These are phyloP conservation scores for Entomobrya multifasciata DNA, from an alignment of 2,888 invertebrate genomes.

Conservation along the genomic window DNA sequence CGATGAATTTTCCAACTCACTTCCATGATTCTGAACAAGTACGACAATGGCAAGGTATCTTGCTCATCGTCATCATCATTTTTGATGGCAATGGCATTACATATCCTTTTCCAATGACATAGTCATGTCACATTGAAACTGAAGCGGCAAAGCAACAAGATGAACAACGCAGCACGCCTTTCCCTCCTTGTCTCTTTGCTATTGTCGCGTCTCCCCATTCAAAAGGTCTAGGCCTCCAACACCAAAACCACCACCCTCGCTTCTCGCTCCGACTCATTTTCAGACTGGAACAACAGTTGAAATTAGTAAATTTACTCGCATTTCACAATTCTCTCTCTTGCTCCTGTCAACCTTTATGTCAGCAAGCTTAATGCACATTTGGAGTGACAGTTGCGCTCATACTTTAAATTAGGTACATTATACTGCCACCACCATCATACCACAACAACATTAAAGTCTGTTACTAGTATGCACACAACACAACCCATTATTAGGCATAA, in stretches of 20 bases:
- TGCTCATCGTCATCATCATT: neutral
- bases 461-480: neutral
- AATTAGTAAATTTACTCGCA: slow-evolving; percentile 59
- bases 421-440: neutral
- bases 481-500: neutral
- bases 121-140: slow-evolving; percentile 32
- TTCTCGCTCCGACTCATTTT: slow-evolving; percentile 13
- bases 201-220: neutral
- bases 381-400: slow-evolving; percentile 64
- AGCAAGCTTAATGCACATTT: slow-evolving; percentile 46
- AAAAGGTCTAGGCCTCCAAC: slow-evolving; percentile 1
- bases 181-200: slow-evolving; percentile 11
- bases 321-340: slow-evolving; percentile 39
- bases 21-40: slow-evolving; percentile 30
- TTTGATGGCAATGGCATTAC: slow-evolving; percentile 28
- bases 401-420: slow-evolving; percentile 44
- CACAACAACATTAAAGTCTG: too few relatives aligned
- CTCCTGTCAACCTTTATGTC: slow-evolving; percentile 56
- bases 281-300: slow-evolving; percentile 41
- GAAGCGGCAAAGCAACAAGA: slow-evolving; percentile 1
- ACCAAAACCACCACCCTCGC: slow-evolving; percentile 30
- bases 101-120: slow-evolving; percentile 28
- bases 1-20: slow-evolving; percentile 41
- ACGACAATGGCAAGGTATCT: slow-evolving; percentile 27
- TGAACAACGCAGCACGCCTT: slow-evolving; percentile 10